Evolutionary conservation across 2,113 vertebrate genomes (phyloP), one percentile per base, ranked within the genome.

Genomic region (Phyllostomus discolor): DNA sequence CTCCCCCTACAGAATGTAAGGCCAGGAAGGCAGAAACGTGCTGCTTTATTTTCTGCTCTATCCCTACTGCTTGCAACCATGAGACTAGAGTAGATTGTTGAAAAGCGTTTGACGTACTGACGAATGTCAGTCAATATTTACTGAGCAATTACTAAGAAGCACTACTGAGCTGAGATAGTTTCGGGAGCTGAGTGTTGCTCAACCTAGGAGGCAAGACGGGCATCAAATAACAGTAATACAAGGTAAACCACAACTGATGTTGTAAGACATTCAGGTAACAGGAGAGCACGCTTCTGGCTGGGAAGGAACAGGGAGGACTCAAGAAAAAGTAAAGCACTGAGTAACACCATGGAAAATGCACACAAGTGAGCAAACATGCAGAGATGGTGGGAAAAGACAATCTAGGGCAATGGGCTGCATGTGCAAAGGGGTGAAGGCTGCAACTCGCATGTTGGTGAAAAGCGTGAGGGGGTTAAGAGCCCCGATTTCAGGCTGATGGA

Each of bases 391-490:
- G 54, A 48, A 62, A 59, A 52, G 70, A 22, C 52, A 16, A 28
- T 20, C 57, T 20, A 28, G 33, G 72, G 33, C 87, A 20, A 20
- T 3, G 33, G 43, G 43, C 15, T 41, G 5, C 43, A 9, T 3
- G 24, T 26, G 10, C 72, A 66, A 76, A 78, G 54, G 57, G 4
- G 26, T 19, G 24, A 20, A n/a, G 15, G 5, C 8, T 62, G 31
- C 2, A 5, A n/a, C 8, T 38, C 10, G 16, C 0, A 0, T 31
- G 24, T 4, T 19, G 57, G 14, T 62, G 33, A 59, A 24, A 81
- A 28, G 52, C 31, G 6, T 3, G 7, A 38, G 5, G 35, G 7
- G 15, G 57, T 46, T 41, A 20, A 48, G 79, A 38, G n/a, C 15
- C 19, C 22, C 17, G 28, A 24, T 43, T 62, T 43, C 80, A 31